Evolutionary conservation across 2,888 invertebrate genomes (phyloP), one percentile per base, ranked within the genome.

Genomic region (Platycheirus albimanus): DNA sequence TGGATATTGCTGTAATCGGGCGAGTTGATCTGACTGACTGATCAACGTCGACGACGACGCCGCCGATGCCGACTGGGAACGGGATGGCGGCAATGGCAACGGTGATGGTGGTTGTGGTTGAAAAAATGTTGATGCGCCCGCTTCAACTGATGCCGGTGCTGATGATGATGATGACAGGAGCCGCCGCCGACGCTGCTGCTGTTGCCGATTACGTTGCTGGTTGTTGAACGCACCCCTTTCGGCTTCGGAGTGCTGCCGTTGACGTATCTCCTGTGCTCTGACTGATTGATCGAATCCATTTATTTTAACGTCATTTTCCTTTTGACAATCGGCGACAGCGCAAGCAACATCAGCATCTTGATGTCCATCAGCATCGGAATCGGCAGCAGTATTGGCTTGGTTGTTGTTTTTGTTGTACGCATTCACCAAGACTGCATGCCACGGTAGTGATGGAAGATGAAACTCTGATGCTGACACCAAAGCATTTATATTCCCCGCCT

Each of bases 281-380:
- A 87, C 88, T 89, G 89, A 89, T 89, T 88, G 89, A 89, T 88
- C 87, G 89, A 87, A 87, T 85, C 86, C 87, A 89, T 88, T 88
- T 86, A 87, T 87, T 88, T 88, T 88, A 84, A 72, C 85, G 76
- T 84, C 83, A 88, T 88, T 87, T 87, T 87, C 86, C 85, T 86
- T 87, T 87, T 86, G 86, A 85, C 84, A 70, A 58, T 66, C 61
- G 58, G 84, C 80, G 45, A 52, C 52, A 61, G 63, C 13, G 52
- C 61, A 67, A 11, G 19, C 64, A 51, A 43, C 61, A 54, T 24
- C 24, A 24, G 47, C 70, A 70, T 70, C 74, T 74, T 67, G 66
- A 38, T 70, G 74, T 45, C 45, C 84, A 69, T 63, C 76, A 30
- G 47, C 51, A 17, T n/a, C n/a, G n/a, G n/a, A n/a, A n/a, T n/a